Conservation (phyloP, 2,797 vertebrate species). For the Buphagus erythrorhynchus region DNA sequence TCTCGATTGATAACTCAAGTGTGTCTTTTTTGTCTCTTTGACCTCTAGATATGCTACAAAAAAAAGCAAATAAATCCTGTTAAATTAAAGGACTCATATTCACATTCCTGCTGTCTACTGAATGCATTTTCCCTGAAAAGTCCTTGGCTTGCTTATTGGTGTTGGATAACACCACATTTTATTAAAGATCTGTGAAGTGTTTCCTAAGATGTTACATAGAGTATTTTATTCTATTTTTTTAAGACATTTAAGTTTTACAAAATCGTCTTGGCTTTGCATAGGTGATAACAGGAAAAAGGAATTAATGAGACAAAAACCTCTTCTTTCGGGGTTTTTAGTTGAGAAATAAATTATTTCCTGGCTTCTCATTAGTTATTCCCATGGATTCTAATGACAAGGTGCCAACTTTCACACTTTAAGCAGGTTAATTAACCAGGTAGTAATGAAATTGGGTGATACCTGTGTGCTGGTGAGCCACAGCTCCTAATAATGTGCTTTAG, state of each 20-base stretch:
- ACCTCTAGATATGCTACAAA: not conserved
- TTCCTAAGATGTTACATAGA: conserved; percentile 59
- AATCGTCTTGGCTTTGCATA: conserved; percentile 74
- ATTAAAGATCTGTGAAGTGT: conserved; percentile 78
- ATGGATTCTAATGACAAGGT: conserved; percentile 79
- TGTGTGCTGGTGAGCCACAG: conserved; percentile 72
- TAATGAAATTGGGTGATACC: conserved; percentile 83
- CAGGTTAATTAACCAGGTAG: conserved; percentile 87
- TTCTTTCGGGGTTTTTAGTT: conserved; percentile 76
- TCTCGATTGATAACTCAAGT: not conserved
- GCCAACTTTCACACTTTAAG: conserved; percentile 84
- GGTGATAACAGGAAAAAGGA: conserved; percentile 78
- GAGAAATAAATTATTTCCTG: conserved; percentile 82
- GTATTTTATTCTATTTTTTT: not conserved
- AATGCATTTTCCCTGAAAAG: conserved; percentile 55
- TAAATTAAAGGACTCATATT: conserved; percentile 37
- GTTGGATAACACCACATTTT: conserved; percentile 75
- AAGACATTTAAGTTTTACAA: conserved; percentile 68
- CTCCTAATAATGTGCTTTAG: conserved; percentile 73
- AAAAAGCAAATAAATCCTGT: conserved; percentile 32
- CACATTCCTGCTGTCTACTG: conserved; percentile 33
- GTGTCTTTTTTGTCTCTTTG: not conserved
- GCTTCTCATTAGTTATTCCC: conserved; percentile 81
- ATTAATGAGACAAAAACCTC: conserved; percentile 80
- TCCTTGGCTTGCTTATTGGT: conserved; percentile 71